Percentiles rank a stretch among this genome's conserved stretches.
Evolutionary conservation across 2,888 invertebrate genomes (phyloP).

Genomic region (Eristalis arbustorum): DNA sequence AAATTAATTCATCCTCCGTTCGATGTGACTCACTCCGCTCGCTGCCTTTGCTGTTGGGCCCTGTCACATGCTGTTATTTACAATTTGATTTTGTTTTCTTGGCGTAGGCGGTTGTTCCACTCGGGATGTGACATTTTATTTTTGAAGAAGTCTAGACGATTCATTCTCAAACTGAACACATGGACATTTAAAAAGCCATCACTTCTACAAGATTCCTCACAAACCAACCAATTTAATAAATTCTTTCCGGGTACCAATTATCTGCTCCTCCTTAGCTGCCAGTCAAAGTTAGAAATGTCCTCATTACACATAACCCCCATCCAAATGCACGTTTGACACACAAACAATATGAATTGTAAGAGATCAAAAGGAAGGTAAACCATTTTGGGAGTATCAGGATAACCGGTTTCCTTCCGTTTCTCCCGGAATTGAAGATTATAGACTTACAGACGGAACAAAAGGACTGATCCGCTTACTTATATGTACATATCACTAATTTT

Average conservation of each 20-base stretch:
- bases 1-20: background rate
- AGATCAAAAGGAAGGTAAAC: background rate
- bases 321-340: background rate
- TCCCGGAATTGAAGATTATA: background rate
- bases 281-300: background rate
- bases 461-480: background rate
- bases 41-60: background rate
- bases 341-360: background rate
- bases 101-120: background rate
- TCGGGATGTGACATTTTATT: background rate
- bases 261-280: background rate
- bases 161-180: background rate
- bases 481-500: background rate
- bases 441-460: background rate
- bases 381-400: background rate
- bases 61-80: no score
- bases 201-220: no score
- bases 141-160: background rate
- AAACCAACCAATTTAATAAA: background rate
- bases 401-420: background rate
- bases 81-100: background rate
- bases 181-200: no score
- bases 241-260: background rate
- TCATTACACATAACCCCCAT: background rate
- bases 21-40: background rate